Conservation (phyloP, 2,888 invertebrate species). For the Pristionchus maxplancki region DNA sequence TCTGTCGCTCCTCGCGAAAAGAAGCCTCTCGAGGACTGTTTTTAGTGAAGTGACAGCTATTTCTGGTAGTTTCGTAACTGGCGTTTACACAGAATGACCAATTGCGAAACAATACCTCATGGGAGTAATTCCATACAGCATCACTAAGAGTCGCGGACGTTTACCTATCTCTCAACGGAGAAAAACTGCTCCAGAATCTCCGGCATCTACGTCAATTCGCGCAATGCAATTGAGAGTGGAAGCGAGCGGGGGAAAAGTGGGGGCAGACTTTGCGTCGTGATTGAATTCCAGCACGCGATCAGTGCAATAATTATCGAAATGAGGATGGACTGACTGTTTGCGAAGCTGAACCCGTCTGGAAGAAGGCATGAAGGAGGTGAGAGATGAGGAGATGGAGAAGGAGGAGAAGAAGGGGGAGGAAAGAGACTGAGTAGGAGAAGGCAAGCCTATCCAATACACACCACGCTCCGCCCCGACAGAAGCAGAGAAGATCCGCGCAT, state of each 20-base stretch:
- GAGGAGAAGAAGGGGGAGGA: not conserved
- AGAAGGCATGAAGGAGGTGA: not conserved
- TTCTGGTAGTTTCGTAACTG: not conserved
- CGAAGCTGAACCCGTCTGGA: constrained; percentile 26
- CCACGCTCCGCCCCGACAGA: constrained; percentile 20
- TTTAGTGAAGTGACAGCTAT: not conserved
- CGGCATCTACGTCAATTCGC: not conserved
- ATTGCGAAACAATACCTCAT: constrained; percentile 5
- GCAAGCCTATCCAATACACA: constrained; percentile 51
- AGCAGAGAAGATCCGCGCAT: constrained; percentile 5
- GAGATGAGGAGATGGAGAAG: not conserved
- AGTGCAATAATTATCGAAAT: not conserved
- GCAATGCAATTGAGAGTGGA: constrained; percentile 39
- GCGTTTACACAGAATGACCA: not conserved
- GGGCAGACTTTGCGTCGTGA: not conserved
- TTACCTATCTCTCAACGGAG: not conserved
- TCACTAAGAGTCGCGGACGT: not conserved
- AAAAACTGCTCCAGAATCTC: not conserved
- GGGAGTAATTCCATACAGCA: not conserved
- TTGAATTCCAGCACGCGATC: not conserved
- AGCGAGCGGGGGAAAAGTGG: not conserved
- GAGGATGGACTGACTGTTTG: constrained; percentile 18
- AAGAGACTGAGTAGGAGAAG: not conserved
- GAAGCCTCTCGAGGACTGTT: not conserved
- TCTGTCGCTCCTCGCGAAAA: not conserved